Percentiles rank a stretch among this genome's conserved stretches.
Conservation (phyloP, 2,888 invertebrate species). For the Rhagonycha lutea region DNA sequence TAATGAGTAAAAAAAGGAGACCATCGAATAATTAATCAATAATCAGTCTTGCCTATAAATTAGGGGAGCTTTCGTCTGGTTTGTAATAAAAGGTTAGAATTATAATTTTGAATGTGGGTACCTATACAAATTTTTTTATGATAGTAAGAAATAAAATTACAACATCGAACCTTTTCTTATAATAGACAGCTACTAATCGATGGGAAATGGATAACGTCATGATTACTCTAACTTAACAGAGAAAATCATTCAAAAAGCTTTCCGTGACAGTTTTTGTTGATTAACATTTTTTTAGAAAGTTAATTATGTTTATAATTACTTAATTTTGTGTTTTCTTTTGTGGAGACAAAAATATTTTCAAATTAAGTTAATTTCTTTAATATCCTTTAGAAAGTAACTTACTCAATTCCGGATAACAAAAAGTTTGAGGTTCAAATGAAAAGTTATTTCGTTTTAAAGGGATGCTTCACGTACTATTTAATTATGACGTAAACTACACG, state of each 20-base stretch:
- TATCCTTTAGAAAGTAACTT: not conserved
- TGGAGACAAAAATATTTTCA: not conserved
- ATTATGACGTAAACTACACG: not conserved
- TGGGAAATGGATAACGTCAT: slow-evolving; percentile 3
- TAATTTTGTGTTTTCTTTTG: not conserved
- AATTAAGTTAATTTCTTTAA: not conserved
- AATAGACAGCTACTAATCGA: slow-evolving; percentile 2
- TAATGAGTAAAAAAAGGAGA: not conserved
- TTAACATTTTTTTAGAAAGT: not conserved
- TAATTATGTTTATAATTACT: not conserved
- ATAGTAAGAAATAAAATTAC: slow-evolving; percentile 1
- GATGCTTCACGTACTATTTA: not conserved
- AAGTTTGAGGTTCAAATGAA: not conserved
- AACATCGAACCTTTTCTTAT: not conserved
- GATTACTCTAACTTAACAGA: not conserved
- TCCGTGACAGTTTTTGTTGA: not conserved
- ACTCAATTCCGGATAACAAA: not conserved
- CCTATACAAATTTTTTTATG: not conserved
- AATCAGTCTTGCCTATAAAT: not conserved
- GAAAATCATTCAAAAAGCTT: not conserved
- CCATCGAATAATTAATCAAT: not conserved
- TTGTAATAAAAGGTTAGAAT: not conserved
- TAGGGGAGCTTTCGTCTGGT: not conserved
- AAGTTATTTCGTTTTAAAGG: not conserved
- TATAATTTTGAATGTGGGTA: not conserved